Evolutionary conservation across 2,888 invertebrate species (phyloP), one percentile per base, ranked within the genome.

Genomic region (Andricus quercusramuli): DNA sequence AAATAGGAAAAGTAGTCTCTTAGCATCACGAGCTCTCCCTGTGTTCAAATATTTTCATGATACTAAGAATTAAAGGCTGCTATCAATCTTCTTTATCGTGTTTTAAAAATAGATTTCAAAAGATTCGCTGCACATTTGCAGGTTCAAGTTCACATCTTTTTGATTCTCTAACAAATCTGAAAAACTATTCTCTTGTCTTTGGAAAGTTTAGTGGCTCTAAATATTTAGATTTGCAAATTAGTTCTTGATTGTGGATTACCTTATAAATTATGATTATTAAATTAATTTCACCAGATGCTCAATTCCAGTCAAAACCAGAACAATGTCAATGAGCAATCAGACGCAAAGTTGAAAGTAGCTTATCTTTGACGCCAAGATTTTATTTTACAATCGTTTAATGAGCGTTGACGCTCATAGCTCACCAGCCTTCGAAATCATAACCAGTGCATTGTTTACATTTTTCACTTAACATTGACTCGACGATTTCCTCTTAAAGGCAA

Each of bases 281-380:
- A 20, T 32, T n/a, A 68, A 44, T 68, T 47, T 47, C 41, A 15
- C 9, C 3, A 9, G 47, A 47, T 51, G 51, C 51, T 74, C 3
- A 32, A 74, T n/a, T 56, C 56, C 20, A 9, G 32, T 56, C 5
- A 11, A 56, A 70, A 51, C 20, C 44, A 51, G 25, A 20, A 29
- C 29, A 51, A 32, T n/a, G 32, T 51, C n/a, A n/a, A 13, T 56
- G n/a, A 74, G 56, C 32, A 51, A 37, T 74, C 56, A 74, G 17
- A 74, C 37, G 37, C 41, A 41, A 51, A 17, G 25, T 74, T 74
- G 17, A 32, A 74, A 47, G 9, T 37, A 77, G 29, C 88, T 88
- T 88, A 88, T 88, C 87, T 65, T 81, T 82, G 86, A 85, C 83
- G 87, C 85, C 88, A 79, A 70, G 76, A 87, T 84, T 85, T 85